Evolutionary conservation across 2,113 vertebrate species (phyloP), one percentile per base, ranked within the genome.

Genomic region (Xiphorhynchus elegans): DNA sequence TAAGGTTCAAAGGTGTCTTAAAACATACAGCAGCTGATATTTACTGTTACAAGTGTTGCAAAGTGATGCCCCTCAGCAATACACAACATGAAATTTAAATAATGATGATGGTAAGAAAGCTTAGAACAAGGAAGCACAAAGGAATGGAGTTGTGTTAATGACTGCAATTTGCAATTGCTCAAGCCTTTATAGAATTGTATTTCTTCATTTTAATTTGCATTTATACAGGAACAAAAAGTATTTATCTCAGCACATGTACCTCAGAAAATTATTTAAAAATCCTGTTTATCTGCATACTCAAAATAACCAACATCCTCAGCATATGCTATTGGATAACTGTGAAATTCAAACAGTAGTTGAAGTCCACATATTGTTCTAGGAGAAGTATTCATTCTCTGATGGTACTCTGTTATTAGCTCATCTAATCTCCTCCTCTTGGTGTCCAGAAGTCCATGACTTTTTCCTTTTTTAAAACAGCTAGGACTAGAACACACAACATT

Each of bases 161-260:
- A 86, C 64, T 92, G 60, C 47, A 96, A 73, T 88, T 92, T 94
- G 68, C 68, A 64, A 29, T 53, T 81, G 76, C 90, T 90, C 47
- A 70, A 63, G 31, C 17, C 59, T 86, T 84, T 77, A 74, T 28
- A 70, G 75, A 75, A 77, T 77, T 90, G 67, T 84, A 70, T 87
- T 89, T 95, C 55, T 85, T 90, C 81, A 63, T 85, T 94, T 93
- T 89, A 87, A 90, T 90, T 85, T 93, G 46, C 63, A 83, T 83
- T 96, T 88, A 40, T 64, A 70, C 52, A 72, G 66, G 59, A 93
- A 72, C 29, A 87, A 72, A 59, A 96, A 11, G 10, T 86, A 90
- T 93, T 94, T 91, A 76, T 88, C 83, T 81, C 76, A 81, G 56
- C 56, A 90, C 11, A 86, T 1, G 1, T 55, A 83, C 31, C 59